Evolutionary conservation across 2,113 vertebrate species (phyloP).

Genomic region (Ceyx cyanopectus): DNA sequence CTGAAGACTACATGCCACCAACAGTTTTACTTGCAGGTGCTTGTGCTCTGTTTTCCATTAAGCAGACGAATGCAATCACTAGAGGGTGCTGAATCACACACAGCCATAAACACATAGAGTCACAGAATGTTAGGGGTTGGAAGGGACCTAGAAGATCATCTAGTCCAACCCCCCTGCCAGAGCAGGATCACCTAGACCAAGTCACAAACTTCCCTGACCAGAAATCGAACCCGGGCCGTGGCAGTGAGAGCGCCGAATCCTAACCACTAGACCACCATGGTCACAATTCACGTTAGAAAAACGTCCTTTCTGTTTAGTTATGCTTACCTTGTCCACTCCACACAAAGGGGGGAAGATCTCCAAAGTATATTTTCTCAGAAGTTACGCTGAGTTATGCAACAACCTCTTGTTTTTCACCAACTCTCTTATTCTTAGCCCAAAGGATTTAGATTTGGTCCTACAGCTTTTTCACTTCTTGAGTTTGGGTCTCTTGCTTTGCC

Average conservation of each 20-base stretch:
- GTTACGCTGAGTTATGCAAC: neutral
- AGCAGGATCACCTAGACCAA: no score
- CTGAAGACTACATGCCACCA: neutral
- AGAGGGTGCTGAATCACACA: neutral
- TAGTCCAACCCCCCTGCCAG: no score
- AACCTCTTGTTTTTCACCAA: neutral
- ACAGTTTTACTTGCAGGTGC: neutral
- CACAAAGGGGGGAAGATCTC: neutral
- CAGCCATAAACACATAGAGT: neutral
- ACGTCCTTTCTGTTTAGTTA: neutral
- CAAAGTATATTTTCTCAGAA: neutral
- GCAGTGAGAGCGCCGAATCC: slow-evolving; percentile 87
- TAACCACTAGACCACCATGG: slow-evolving; percentile 85
- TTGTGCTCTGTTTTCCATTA: neutral
- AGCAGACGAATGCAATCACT: neutral
- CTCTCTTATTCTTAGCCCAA: neutral
- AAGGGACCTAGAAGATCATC: no score
- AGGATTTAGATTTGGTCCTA: neutral
- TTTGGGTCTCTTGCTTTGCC: neutral
- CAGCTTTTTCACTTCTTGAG: neutral
- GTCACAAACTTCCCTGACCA: slow-evolving; percentile 75
- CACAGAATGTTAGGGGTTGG: no score
- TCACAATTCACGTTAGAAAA: no score
- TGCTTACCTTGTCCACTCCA: neutral
- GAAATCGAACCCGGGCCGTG: slow-evolving; percentile 87